Percentiles rank a stretch among this genome's conserved stretches.
Conservation (phyloP, 2,888 invertebrate species). For the Lomographa bimaculata region DNA sequence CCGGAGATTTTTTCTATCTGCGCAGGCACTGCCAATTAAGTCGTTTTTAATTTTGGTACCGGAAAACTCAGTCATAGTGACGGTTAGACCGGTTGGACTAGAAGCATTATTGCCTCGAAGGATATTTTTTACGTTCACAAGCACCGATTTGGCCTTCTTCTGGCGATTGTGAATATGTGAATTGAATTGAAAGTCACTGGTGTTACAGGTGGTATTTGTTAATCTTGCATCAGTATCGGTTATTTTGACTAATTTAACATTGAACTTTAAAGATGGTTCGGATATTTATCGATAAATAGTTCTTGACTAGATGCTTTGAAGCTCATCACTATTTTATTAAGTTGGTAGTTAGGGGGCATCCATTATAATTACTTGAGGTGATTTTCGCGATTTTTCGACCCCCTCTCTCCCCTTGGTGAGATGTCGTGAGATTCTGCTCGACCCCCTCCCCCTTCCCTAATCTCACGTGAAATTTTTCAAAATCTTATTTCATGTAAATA, state of each 20-base stretch:
- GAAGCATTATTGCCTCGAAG: slow-evolving; percentile 47
- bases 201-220: slow-evolving; percentile 46
- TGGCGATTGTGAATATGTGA: slow-evolving; percentile 37
- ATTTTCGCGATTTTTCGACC: no score
- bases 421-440: no score
- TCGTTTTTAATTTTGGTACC: slow-evolving; percentile 57
- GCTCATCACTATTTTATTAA: no score
- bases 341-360: no score
- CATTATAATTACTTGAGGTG: no score
- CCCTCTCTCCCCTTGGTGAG: no score
- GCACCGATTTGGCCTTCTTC: slow-evolving; percentile 48
- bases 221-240: slow-evolving; percentile 29
- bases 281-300: no score
- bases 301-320: no score
- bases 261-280: no score
- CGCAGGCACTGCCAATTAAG: slow-evolving; percentile 46
- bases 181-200: slow-evolving; percentile 43
- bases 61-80: slow-evolving; percentile 53
- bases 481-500: no score
- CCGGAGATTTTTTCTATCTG: slow-evolving; percentile 55
- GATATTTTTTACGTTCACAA: slow-evolving; percentile 61
- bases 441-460: no score
- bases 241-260: slow-evolving; percentile 12
- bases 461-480: no score
- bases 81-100: slow-evolving; percentile 59